Evolutionary conservation across 2,888 invertebrate genomes (phyloP).

Genomic region (Conops quadrifasciatus): DNA sequence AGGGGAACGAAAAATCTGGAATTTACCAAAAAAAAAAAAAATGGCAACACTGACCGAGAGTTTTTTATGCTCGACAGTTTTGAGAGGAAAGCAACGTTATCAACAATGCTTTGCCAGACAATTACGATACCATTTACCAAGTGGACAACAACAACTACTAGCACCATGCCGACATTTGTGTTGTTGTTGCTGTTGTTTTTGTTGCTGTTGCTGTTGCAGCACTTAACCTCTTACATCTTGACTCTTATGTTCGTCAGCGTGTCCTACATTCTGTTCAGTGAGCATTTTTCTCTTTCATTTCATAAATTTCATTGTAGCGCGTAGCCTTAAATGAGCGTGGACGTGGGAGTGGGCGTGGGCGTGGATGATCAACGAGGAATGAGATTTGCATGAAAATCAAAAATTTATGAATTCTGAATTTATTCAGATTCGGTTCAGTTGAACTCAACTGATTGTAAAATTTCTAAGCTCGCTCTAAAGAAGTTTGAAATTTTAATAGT

Average conservation of each 20-base stretch:
- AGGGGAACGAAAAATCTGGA: too few relatives aligned
- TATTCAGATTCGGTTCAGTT: background rate
- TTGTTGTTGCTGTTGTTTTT: background rate
- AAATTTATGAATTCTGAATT: background rate
- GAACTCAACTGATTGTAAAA: background rate
- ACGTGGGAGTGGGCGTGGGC: background rate
- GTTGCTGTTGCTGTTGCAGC: conserved; percentile 1
- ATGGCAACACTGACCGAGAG: background rate
- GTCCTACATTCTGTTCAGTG: conserved; percentile 1
- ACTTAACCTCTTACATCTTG: too few relatives aligned
- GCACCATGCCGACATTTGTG: background rate
- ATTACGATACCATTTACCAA: too few relatives aligned
- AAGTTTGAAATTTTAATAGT: too few relatives aligned
- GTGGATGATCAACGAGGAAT: background rate
- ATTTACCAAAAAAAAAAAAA: background rate
- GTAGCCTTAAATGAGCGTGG: background rate
- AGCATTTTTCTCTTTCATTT: background rate
- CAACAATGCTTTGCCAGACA: background rate
- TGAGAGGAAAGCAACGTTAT: background rate
- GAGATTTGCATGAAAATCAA: background rate
- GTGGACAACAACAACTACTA: background rate
- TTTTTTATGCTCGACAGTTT: too few relatives aligned
- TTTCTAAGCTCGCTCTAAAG: background rate
- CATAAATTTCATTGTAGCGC: background rate
- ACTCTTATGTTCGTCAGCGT: background rate